Base-by-base conservation (phyloP, 2,888 invertebrate genomes). In the Cheiracanthium punctorium region DNA sequence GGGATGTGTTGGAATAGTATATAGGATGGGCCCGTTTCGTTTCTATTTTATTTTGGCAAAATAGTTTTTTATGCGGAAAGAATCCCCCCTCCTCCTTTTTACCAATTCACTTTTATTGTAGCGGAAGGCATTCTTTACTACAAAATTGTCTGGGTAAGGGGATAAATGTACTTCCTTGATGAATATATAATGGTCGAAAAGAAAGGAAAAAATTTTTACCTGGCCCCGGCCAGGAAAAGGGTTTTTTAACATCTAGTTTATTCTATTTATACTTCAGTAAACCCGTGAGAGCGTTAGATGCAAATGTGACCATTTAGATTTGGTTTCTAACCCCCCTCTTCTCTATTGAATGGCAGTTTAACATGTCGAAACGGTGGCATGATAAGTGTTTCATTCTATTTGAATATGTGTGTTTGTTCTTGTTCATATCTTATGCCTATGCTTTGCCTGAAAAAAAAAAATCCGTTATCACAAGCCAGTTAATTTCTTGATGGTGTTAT, bases 51-150 rank as follows among this genome's bases (percentile, higher is more conserved):
- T n/a, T 58, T 58, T 48, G 5, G 43, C 43, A 17, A 48, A 48
- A 48, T 10, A 17, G n/a, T 48, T 48, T 48, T 58, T 58, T 24
- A 58, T 24, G 24, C 58, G 24, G n/a, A n/a, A n/a, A n/a, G n/a
- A n/a, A 58, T 24, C 58, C 58, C 58, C 58, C 58, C 58, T 58
- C 58, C 58, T n/a, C n/a, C n/a, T n/a, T n/a, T n/a, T n/a, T n/a
- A n/a, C n/a, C n/a, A n/a, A 58, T 58, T 58, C 58, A 24, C 4
- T 58, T 58, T 58, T 58, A 24, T 58, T 20, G 58, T 24, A 58
- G 58, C 58, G 58, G 58, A 58, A 58, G 58, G 24, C 58, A 58
- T 58, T 58, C 58, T 58, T 58, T 12, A 58, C 58, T 58, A 58
- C 24, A 5, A 58, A 58, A 58, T 24, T 58, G 24, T 5, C 24